phyloP scores from a whole-genome alignment of 2,113 vertebrate genomes.

The Ptilorrhoa leucosticta region DNA sequence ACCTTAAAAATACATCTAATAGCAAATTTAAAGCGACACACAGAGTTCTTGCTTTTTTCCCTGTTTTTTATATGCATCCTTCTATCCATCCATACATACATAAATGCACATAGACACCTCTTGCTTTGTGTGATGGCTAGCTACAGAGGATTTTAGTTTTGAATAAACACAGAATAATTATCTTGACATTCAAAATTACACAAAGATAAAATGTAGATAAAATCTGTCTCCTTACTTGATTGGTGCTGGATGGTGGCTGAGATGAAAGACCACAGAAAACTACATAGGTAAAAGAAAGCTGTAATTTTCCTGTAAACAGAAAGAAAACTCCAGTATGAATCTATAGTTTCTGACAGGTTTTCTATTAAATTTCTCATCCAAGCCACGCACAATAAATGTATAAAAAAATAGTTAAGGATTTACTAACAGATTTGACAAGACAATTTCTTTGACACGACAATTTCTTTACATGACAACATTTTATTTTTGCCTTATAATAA shows the following conservation, averaged over 20 bases:
- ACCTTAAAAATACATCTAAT: neutral
- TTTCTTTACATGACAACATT: neutral
- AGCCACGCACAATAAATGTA: neutral
- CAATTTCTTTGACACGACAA: neutral
- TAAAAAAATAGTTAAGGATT: neutral
- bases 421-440: neutral
- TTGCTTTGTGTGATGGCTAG: neutral
- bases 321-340: slow-evolving; percentile 11
- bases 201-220: neutral
- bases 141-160: neutral
- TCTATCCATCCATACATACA: neutral
- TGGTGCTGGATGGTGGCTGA: slow-evolving; percentile 72
- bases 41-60: neutral
- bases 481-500: neutral
- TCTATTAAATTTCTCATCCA: neutral
- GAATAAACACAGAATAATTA: neutral
- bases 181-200: neutral
- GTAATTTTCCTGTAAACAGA: slow-evolving; percentile 70
- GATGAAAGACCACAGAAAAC: slow-evolving; percentile 64
- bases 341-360: neutral
- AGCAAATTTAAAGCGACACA: neutral
- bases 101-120: neutral
- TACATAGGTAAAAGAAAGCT: slow-evolving; percentile 55
- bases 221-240: slow-evolving; percentile 71
- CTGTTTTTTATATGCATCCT: neutral